Conservation (phyloP, 2,113 vertebrate genomes). For the Ursus arctos region DNA sequence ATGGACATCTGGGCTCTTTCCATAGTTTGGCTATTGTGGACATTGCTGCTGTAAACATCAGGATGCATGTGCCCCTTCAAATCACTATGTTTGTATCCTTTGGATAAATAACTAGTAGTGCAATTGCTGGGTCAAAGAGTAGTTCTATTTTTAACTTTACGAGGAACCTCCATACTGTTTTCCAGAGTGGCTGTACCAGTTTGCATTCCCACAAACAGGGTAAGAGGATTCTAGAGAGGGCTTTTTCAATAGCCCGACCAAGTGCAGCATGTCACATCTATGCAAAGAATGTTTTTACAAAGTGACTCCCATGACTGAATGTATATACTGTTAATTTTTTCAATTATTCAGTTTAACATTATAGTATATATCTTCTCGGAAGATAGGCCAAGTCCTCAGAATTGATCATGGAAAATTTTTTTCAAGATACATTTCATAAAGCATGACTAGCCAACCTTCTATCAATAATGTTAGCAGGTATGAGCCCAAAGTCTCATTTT, state of each 20-base stretch:
- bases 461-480: not conserved
- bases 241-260: not conserved
- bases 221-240: not conserved
- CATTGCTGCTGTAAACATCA: not conserved
- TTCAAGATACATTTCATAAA: not conserved
- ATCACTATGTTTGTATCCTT: not conserved
- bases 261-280: not conserved
- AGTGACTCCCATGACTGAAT: not conserved
- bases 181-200: not conserved
- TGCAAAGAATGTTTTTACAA: conserved; percentile 36
- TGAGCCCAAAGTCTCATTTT: not conserved
- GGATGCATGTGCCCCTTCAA: not conserved
- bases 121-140: not conserved
- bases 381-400: not conserved
- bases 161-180: not conserved
- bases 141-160: not conserved
- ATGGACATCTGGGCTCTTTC: not conserved
- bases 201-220: not conserved
- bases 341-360: conserved; percentile 22
- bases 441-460: not conserved
- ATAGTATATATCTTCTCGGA: not conserved
- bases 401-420: not conserved
- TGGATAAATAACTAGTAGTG: not conserved
- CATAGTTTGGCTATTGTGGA: not conserved
- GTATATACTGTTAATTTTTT: not conserved